Evolutionary conservation across 2,888 invertebrate species (phyloP).

Genomic region (Polyommatus iphigenia): DNA sequence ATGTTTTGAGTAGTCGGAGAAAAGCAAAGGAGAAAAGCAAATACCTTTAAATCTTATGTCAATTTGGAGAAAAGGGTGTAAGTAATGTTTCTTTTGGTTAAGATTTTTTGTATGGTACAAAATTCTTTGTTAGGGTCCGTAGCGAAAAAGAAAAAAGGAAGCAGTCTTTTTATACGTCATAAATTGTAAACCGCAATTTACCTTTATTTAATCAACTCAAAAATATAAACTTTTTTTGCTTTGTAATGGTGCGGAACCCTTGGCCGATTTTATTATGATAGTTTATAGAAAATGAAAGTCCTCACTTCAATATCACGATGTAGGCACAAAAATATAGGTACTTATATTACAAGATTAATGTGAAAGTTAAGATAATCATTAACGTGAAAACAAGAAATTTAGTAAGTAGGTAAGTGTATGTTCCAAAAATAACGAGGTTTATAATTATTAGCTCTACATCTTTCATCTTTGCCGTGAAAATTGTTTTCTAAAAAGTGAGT

Average conservation of each 20-base stretch:
- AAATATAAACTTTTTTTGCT: no score
- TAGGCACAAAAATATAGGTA: slow-evolving; percentile 1
- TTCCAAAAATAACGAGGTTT: slow-evolving; percentile 12
- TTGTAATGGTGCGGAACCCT: no score
- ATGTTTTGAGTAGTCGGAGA: background rate
- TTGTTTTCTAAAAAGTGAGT: background rate
- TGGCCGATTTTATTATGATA: background rate
- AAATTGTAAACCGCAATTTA: no score
- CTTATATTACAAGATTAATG: background rate
- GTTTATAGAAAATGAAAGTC: background rate
- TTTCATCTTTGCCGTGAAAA: slow-evolving; percentile 9
- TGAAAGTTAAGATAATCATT: slow-evolving; percentile 10
- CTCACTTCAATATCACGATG: background rate
- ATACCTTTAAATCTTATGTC: no score
- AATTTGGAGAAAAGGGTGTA: background rate
- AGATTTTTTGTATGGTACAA: no score
- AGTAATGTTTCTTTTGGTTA: background rate
- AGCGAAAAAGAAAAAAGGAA: no score
- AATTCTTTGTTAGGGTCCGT: no score
- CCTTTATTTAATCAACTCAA: no score
- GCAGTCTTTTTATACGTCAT: no score
- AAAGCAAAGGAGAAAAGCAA: background rate
- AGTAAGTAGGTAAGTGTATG: slow-evolving; percentile 2
- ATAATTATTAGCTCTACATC: slow-evolving; percentile 19
- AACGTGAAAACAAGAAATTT: slow-evolving; percentile 14